These are phyloP conservation scores for Podiceps cristatus DNA, from an alignment of 2,113 vertebrate species.

Conservation along the genomic window DNA sequence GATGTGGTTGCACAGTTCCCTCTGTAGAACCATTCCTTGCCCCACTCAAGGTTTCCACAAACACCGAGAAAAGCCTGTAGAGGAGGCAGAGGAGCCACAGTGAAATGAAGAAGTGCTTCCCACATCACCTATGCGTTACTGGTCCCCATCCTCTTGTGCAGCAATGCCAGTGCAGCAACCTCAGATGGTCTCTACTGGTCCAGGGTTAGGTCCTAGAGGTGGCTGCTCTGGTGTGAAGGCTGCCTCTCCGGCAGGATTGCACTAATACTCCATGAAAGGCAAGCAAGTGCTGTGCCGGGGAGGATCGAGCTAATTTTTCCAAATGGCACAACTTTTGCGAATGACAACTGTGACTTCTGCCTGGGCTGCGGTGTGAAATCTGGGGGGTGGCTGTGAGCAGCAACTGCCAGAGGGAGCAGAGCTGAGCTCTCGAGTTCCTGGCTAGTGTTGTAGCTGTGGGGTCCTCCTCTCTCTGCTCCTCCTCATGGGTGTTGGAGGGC, in stretches of 20 bases:
- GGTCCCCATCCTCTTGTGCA: not conserved
- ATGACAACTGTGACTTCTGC: conserved; percentile 45
- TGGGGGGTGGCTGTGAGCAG: conserved; percentile 26
- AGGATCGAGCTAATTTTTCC: conserved; percentile 17
- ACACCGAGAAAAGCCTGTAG: not conserved
- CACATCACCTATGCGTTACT: rapidly evolving
- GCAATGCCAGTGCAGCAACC: not conserved
- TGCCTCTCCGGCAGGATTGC: not conserved
- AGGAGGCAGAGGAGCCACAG: not conserved
- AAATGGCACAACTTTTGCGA: not conserved
- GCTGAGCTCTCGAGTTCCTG: not conserved
- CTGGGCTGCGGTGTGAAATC: not conserved
- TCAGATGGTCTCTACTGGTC: not conserved
- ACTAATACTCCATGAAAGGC: rapidly evolving
- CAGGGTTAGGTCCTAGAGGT: not conserved
- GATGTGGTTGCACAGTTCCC: rapidly evolving
- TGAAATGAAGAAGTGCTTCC: not conserved
- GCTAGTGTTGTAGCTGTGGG: not conserved
- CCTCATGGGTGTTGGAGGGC: not conserved
- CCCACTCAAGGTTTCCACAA: rapidly evolving
- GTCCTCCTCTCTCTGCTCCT: not conserved
- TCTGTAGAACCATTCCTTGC: not conserved
- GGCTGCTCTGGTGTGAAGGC: not conserved
- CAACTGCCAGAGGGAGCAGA: conserved; percentile 23
- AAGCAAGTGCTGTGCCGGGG: not conserved